Conservation (phyloP, 2,888 invertebrate genomes). For the Cataglyphis altisquamis region DNA sequence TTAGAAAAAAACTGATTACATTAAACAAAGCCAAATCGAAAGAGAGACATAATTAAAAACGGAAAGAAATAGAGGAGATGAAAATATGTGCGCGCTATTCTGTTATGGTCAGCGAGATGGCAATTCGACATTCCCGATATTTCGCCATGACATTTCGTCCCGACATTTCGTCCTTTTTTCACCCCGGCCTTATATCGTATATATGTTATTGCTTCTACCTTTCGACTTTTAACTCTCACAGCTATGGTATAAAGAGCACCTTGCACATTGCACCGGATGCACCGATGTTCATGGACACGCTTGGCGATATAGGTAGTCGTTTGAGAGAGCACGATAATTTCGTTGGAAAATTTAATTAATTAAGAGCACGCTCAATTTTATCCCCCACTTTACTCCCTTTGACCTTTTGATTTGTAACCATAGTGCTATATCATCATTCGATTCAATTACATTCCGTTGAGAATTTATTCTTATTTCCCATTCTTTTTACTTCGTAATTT, state of each 20-base stretch:
- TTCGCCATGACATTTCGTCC: not conserved
- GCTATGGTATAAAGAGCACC: constrained; percentile 55
- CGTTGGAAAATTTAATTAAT: constrained; percentile 28
- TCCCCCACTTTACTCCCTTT: not conserved
- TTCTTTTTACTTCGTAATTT: constrained; percentile 13
- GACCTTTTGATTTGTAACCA: not conserved
- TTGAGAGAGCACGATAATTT: not conserved
- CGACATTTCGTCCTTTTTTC: not conserved
- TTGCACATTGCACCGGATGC: constrained; percentile 56
- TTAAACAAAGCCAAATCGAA: not conserved
- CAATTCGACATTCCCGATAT: constrained; percentile 29
- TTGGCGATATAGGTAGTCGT: not conserved
- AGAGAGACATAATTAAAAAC: not conserved
- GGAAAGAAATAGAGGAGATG: not conserved
- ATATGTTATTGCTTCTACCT: constrained; percentile 28
- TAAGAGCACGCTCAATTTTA: not conserved
- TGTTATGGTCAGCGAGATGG: constrained; percentile 41
- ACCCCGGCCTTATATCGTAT: not conserved
- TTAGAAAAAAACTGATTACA: not conserved
- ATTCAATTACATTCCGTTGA: constrained; percentile 4
- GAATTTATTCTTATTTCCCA: constrained; percentile 7
- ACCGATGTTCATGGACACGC: constrained; percentile 3
- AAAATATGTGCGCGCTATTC: constrained; percentile 12
- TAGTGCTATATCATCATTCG: not conserved
- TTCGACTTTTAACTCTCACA: constrained; percentile 2